Conservation (phyloP, 2,888 invertebrate species). For the Hydroisotoma schaefferi region DNA sequence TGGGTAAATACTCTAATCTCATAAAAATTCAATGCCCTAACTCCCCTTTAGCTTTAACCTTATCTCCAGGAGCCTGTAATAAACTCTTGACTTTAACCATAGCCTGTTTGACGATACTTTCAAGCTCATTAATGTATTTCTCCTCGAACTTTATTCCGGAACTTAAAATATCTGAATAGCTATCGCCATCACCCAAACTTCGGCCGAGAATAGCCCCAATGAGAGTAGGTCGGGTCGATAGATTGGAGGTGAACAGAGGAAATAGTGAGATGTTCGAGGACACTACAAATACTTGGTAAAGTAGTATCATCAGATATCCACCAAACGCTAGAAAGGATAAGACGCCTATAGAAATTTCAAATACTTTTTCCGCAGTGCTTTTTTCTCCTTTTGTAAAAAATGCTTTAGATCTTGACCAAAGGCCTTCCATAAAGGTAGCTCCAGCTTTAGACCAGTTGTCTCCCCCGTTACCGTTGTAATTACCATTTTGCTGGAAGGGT, state of each 20-base stretch:
- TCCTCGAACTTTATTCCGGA: conserved; percentile 13
- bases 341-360: conserved; percentile 29
- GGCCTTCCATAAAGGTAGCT: conserved; percentile 8
- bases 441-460: conserved; percentile 12
- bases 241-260: conserved; percentile 7
- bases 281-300: conserved; percentile 28
- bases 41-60: background rate
- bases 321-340: conserved; percentile 76
- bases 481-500: background rate
- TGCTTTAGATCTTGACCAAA: conserved; percentile 20
- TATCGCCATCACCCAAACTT: conserved; percentile 5
- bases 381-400: conserved; percentile 29
- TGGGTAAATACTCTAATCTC: too few species aligned
- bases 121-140: conserved; percentile 28
- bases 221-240: conserved; percentile 7
- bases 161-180: conserved; percentile 15
- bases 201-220: conserved; percentile 25
- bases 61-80: background rate
- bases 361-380: conserved; percentile 23
- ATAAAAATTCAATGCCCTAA: too few species aligned
- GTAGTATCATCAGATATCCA: conserved; percentile 61
- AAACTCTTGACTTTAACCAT: conserved; percentile 23
- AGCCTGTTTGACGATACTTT: conserved; percentile 24
- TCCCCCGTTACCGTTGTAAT: background rate
- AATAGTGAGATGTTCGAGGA: conserved; percentile 14